phyloP scores from a whole-genome alignment of 2,797 vertebrate genomes.

The Agapornis canus region DNA sequence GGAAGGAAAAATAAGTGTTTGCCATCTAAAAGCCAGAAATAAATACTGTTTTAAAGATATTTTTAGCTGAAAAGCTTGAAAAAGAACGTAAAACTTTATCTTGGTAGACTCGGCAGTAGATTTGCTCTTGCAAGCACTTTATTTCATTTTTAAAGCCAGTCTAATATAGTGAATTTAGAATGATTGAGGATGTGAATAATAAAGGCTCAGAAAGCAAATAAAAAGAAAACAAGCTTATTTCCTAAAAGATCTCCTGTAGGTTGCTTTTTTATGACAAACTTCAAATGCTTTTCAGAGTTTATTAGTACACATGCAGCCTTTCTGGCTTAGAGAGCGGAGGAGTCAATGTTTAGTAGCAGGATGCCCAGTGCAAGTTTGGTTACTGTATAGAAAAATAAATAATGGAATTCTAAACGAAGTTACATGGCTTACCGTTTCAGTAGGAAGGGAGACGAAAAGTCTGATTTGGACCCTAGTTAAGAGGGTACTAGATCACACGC shows the following conservation, averaged over 20 bases:
- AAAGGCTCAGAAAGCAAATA: neutral
- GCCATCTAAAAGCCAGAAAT: neutral
- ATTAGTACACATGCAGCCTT: neutral
- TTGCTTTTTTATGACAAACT: neutral
- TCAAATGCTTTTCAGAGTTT: neutral
- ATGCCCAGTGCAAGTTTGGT: neutral
- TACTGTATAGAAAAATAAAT: neutral
- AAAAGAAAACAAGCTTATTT: neutral
- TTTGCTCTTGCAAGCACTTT: neutral
- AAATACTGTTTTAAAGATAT: neutral
- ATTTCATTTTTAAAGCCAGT: neutral
- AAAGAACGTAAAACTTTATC: neutral
- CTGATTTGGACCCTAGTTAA: neutral
- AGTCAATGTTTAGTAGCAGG: neutral
- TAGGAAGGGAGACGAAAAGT: neutral
- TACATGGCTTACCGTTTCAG: neutral
- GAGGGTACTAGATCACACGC: neutral
- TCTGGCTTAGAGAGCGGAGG: neutral
- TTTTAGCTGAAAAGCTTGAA: neutral
- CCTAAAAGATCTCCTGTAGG: neutral
- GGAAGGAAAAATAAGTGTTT: neutral
- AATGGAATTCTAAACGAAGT: neutral
- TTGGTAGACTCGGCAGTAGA: neutral
- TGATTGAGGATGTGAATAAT: neutral
- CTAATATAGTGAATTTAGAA: neutral